Evolutionary conservation across 2,113 vertebrate genomes (phyloP).

Genomic region (Apistogramma diplotaenia): DNA sequence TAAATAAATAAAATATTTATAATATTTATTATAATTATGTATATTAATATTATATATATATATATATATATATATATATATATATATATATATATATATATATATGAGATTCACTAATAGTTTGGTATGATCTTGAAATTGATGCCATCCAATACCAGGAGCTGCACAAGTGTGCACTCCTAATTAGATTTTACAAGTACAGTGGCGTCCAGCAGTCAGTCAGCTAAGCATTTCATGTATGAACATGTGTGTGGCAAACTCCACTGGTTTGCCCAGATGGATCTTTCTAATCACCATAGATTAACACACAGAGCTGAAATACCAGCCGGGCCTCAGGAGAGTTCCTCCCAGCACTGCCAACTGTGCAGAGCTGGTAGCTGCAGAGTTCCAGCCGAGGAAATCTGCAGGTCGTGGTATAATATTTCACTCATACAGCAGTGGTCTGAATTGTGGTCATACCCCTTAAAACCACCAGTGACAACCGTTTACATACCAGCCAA

Average conservation of each 20-base stretch:
- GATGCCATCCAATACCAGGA: not conserved
- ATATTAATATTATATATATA: too few species aligned
- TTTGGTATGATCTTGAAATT: accelerated
- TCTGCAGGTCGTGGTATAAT: not conserved
- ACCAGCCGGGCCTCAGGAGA: slow-evolving; percentile 31
- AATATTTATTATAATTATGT: too few species aligned
- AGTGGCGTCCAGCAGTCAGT: not conserved
- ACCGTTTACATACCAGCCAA: slow-evolving; percentile 47
- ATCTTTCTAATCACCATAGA: slow-evolving; percentile 15
- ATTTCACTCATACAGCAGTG: slow-evolving; percentile 27
- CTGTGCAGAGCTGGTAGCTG: not conserved
- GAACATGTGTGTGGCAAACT: slow-evolving; percentile 3
- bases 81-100: too few species aligned
- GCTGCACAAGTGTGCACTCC: not conserved
- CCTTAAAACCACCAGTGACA: slow-evolving; percentile 21
- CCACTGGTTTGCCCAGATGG: slow-evolving; percentile 6
- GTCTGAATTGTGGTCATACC: not conserved
- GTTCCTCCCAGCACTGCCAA: slow-evolving; percentile 1
- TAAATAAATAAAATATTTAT: too few species aligned
- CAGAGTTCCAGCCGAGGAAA: not conserved
- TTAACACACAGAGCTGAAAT: slow-evolving; percentile 8
- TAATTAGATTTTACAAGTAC: slow-evolving; percentile 14
- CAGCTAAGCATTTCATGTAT: not conserved
- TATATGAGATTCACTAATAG: not conserved
- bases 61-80: too few species aligned